Evolutionary conservation across 2,888 invertebrate species (phyloP).

Genomic region (Fissipunctia ypsillon): DNA sequence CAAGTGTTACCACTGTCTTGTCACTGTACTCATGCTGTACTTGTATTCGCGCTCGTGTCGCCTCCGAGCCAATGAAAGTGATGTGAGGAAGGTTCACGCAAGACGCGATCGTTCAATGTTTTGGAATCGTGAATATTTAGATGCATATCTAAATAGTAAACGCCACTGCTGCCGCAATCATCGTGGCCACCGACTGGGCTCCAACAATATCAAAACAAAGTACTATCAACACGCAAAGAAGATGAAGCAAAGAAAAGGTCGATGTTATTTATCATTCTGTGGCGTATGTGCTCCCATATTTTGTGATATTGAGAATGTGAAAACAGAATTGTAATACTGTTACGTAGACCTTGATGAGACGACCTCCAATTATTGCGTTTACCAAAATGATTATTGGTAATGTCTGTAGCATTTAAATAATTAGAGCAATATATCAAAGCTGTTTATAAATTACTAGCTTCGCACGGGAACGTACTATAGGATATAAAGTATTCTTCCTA

Average conservation of each 20-base stretch:
- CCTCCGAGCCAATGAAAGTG: conserved; percentile 46
- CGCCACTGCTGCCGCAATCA: no score
- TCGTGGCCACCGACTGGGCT: no score
- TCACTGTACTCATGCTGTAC: background rate
- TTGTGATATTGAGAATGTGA: no score
- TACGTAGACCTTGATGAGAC: background rate
- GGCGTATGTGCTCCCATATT: no score
- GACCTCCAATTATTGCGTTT: background rate
- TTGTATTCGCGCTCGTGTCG: background rate
- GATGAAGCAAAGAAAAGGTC: background rate
- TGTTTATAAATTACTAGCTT: no score
- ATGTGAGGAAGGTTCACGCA: conserved; percentile 1
- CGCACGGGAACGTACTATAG: no score
- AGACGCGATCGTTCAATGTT: conserved; percentile 11
- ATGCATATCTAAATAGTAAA: conserved; percentile 8
- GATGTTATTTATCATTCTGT: background rate
- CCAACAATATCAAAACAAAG: no score
- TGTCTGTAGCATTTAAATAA: background rate
- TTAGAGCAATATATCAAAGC: no score
- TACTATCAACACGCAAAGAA: no score
- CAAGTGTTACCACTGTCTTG: background rate
- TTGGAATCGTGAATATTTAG: conserved; percentile 1
- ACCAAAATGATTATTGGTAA: background rate
- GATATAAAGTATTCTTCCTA: no score
- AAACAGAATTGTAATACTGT: no score